Evolutionary conservation across 2,113 vertebrate species (phyloP).

Genomic region (Upupa epops): DNA sequence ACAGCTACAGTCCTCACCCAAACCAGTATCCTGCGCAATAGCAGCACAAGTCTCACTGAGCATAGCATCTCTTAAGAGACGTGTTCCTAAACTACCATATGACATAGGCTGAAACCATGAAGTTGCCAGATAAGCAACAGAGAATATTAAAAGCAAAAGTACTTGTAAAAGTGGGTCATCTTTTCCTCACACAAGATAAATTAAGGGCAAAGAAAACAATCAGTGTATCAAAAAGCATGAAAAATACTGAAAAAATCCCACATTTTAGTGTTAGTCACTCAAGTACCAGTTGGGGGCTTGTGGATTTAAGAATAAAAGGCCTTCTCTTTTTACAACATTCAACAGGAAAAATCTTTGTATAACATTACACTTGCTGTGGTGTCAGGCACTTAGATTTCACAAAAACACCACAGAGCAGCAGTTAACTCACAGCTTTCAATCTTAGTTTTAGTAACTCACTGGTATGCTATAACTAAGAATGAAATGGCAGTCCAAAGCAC

Average conservation of each 20-base stretch:
- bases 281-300: background rate
- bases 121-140: background rate
- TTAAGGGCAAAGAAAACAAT: background rate
- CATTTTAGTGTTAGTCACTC: background rate
- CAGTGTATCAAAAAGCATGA: background rate
- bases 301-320: background rate
- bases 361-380: background rate
- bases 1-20: background rate
- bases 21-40: accelerated
- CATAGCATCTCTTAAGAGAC: background rate
- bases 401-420: background rate
- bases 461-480: background rate
- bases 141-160: background rate
- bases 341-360: background rate
- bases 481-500: background rate
- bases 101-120: background rate
- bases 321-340: background rate
- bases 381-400: background rate
- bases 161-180: background rate
- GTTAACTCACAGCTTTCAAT: background rate
- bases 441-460: background rate
- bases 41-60: background rate
- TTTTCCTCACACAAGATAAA: background rate
- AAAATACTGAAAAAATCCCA: background rate
- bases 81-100: background rate